These are phyloP conservation scores for Drosophila cognata DNA, from an alignment of 2,888 invertebrate species.

Conservation along the genomic window DNA sequence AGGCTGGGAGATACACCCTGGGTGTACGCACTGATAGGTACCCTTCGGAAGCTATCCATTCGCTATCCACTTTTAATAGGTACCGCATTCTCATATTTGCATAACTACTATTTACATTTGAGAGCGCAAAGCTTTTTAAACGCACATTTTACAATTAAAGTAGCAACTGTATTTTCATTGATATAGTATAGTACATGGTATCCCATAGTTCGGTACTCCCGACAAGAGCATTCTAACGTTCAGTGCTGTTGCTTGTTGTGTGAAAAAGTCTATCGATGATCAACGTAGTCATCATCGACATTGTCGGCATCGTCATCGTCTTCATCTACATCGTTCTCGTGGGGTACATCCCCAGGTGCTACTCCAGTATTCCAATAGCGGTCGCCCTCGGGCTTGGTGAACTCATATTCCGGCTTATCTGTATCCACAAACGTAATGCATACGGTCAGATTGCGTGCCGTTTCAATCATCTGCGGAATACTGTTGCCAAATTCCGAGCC, in stretches of 20 bases:
- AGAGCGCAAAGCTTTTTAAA: neutral
- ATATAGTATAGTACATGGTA: neutral
- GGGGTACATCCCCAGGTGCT: constrained; percentile 49
- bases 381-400: constrained; percentile 68
- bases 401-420: constrained; percentile 65
- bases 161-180: neutral
- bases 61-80: neutral
- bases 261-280: constrained; percentile 50
- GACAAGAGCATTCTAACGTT: neutral
- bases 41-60: neutral
- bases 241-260: neutral
- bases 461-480: constrained; percentile 73
- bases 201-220: neutral
- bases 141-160: neutral
- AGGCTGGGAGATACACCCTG: neutral
- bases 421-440: constrained; percentile 69
- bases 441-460: constrained; percentile 68
- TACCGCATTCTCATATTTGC: neutral
- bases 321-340: constrained; percentile 43
- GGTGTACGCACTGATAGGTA: neutral
- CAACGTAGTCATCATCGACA: constrained; percentile 59
- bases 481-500: constrained; percentile 56
- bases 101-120: neutral
- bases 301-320: constrained; percentile 15
- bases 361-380: constrained; percentile 71